Evolutionary conservation across 1,140 invertebrate species (phyloP).

Genomic region (Patella vulgata): DNA sequence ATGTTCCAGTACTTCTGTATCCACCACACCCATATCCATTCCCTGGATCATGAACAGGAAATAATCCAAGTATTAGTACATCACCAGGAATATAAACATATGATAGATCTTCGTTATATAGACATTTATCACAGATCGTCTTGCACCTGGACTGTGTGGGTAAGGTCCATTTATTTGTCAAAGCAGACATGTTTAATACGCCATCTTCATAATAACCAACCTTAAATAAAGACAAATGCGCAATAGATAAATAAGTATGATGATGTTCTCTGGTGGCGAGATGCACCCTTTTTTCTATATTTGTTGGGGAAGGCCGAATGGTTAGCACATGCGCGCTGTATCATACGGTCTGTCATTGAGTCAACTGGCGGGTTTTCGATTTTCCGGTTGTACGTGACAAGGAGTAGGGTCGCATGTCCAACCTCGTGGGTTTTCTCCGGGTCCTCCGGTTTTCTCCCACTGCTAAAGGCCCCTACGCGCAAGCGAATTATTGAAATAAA

Average conservation of each 20-base stretch:
- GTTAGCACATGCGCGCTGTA: too few species aligned
- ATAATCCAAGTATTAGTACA: constrained; percentile 44
- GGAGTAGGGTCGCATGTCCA: too few species aligned
- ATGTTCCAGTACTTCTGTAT: constrained; percentile 20
- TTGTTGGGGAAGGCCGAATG: too few species aligned
- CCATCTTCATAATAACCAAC: constrained; percentile 15
- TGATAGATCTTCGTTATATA: constrained; percentile 12
- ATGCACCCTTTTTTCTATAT: too few species aligned
- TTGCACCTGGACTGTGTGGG: constrained; percentile 20
- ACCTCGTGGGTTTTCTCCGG: too few species aligned
- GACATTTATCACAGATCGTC: constrained; percentile 22
- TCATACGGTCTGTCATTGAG: too few species aligned
- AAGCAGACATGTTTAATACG: not conserved
- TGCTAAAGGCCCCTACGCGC: too few species aligned
- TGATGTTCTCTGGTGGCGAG: too few species aligned
- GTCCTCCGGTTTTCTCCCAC: too few species aligned
- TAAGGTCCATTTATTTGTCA: not conserved
- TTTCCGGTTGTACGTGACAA: too few species aligned
- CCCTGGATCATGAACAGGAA: constrained; percentile 34
- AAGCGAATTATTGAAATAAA: too few species aligned
- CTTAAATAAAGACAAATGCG: constrained; percentile 6
- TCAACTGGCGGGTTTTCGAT: too few species aligned
- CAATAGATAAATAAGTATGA: not conserved
- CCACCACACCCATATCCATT: constrained; percentile 33
- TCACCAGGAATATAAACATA: constrained; percentile 45